These are phyloP conservation scores for Eurosta solidaginis DNA, from an alignment of 1,140 invertebrate species.

Conservation along the genomic window DNA sequence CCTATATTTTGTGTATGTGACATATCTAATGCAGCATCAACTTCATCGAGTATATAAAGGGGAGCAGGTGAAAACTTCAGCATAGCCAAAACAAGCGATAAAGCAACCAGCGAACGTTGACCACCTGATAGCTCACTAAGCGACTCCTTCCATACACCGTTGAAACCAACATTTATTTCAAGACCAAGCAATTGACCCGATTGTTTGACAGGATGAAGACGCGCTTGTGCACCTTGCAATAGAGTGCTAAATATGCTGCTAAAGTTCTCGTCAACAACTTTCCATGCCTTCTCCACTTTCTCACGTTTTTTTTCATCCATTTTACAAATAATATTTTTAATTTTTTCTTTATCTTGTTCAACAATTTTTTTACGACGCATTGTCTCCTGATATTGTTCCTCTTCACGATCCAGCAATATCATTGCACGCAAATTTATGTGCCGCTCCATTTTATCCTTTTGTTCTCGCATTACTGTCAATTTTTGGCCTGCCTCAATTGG, in stretches of 20 bases:
- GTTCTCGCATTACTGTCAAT: slow-evolving; percentile 67
- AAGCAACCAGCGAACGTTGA: slow-evolving; percentile 92
- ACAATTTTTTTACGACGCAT: slow-evolving; percentile 82
- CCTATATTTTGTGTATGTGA: slow-evolving; percentile 99
- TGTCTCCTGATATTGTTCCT: slow-evolving; percentile 84
- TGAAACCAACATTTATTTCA: slow-evolving; percentile 92
- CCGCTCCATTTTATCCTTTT: slow-evolving; percentile 75
- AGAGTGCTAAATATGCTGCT: slow-evolving; percentile 94
- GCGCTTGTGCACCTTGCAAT: slow-evolving; percentile 86
- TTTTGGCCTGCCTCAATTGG: slow-evolving; percentile 68
- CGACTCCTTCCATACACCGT: slow-evolving; percentile 94
- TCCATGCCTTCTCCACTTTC: slow-evolving; percentile 79
- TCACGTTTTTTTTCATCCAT: slow-evolving; percentile 89
- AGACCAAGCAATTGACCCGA: slow-evolving; percentile 79
- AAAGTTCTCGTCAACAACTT: slow-evolving; percentile 88
- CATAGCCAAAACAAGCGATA: slow-evolving; percentile 96
- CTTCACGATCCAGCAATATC: slow-evolving; percentile 81
- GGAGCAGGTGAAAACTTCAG: slow-evolving; percentile 97
- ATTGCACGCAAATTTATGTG: slow-evolving; percentile 86
- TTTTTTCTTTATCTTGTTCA: slow-evolving; percentile 83
- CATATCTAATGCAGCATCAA: slow-evolving; percentile 97
- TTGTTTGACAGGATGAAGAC: slow-evolving; percentile 78
- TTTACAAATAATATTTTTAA: slow-evolving; percentile 81
- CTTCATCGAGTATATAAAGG: slow-evolving; percentile 98
- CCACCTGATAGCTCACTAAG: slow-evolving; percentile 95